Conservation (phyloP, 2,888 invertebrate genomes). For the Oasisia sp. region DNA sequence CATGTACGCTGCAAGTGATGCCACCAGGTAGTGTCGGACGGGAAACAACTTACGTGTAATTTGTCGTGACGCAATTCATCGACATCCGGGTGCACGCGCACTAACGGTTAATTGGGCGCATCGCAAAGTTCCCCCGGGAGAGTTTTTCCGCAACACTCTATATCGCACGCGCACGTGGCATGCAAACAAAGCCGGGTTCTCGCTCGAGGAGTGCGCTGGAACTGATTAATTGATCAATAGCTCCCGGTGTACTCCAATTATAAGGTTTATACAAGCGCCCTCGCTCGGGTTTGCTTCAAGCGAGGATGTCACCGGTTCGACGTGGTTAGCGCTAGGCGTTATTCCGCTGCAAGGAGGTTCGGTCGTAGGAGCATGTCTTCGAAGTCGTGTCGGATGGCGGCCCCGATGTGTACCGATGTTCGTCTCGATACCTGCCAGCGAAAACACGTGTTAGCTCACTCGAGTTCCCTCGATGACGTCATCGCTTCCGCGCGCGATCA, state of each 20-base stretch:
- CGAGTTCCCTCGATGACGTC: background rate
- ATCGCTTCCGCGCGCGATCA: background rate
- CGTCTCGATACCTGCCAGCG: background rate
- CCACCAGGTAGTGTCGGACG: background rate
- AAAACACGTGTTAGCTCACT: background rate
- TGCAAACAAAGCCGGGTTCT: background rate
- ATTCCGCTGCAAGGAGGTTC: background rate
- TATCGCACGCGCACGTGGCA: background rate
- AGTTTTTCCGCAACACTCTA: background rate
- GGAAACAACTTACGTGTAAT: background rate
- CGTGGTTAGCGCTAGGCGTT: background rate
- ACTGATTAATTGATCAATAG: slow-evolving; percentile 3
- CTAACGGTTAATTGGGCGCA: background rate
- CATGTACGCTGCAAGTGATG: slow-evolving; percentile 6
- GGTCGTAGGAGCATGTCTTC: background rate
- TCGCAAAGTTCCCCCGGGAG: background rate
- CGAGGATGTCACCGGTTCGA: background rate
- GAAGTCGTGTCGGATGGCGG: background rate
- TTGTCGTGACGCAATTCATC: no score
- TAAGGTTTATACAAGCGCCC: background rate
- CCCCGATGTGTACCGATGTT: background rate
- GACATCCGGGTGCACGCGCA: background rate
- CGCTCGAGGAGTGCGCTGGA: background rate
- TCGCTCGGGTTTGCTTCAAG: background rate
- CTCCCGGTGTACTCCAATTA: background rate